Percentiles rank a stretch among this genome's conserved stretches.
Evolutionary conservation across 53 echinoderm and acorn worm species (phyloP).

Genomic region (Arbacia lixula): DNA sequence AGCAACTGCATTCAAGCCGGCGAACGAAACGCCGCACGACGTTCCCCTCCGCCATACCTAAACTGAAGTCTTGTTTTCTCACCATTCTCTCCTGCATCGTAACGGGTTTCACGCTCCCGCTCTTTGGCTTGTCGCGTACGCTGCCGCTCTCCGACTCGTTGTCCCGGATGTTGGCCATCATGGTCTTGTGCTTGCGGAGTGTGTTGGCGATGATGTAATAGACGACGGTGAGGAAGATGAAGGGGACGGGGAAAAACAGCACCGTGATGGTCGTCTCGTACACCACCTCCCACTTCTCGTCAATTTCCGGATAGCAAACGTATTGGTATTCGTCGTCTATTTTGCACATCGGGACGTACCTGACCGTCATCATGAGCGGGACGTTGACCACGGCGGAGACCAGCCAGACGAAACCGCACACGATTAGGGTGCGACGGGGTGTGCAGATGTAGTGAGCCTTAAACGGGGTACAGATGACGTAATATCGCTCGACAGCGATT

Average conservation of each 20-base stretch:
- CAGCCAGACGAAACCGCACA: conserved; percentile 77
- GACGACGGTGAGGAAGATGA: conserved; percentile 61
- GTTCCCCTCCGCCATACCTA: not conserved
- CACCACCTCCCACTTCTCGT: conserved; percentile 29
- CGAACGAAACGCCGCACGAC: not conserved
- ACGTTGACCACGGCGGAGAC: conserved; percentile 70
- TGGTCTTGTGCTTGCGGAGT: conserved; percentile 71
- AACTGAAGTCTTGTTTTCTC: too few species aligned
- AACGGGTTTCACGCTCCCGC: not conserved
- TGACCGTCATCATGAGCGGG: conserved; percentile 56
- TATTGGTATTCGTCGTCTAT: conserved; percentile 14
- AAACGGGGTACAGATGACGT: conserved; percentile 90
- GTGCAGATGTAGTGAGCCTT: conserved; percentile 89
- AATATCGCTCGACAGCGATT: conserved; percentile 84
- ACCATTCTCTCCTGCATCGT: too few species aligned
- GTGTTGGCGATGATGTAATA: conserved; percentile 82
- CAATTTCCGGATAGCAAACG: not conserved
- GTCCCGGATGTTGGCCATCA: conserved; percentile 76
- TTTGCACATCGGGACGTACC: conserved; percentile 51
- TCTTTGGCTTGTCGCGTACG: not conserved
- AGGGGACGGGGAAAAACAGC: conserved; percentile 75
- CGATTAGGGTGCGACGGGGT: conserved; percentile 66
- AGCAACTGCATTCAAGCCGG: not conserved
- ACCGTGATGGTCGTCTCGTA: conserved; percentile 66
- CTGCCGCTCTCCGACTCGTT: conserved; percentile 56